Conservation (phyloP, 2,888 invertebrate genomes). For the Hipparchia semele region DNA sequence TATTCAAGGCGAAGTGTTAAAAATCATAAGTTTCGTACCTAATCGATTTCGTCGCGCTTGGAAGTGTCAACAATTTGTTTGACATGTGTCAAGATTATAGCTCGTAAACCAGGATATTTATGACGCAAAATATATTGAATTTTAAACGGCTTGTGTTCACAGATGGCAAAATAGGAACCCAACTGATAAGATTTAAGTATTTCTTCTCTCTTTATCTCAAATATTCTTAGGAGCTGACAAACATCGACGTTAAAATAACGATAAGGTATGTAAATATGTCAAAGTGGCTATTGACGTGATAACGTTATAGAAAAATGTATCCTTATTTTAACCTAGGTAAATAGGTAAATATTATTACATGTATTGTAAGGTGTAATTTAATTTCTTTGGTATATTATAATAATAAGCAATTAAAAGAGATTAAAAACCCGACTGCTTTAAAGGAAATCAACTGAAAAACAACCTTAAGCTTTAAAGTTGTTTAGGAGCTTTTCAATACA, state of each 20-base stretch:
- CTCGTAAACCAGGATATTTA: slow-evolving; percentile 68
- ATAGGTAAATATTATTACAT: no score
- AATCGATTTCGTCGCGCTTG: slow-evolving; percentile 60
- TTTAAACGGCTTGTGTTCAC: slow-evolving; percentile 59
- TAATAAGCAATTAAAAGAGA: no score
- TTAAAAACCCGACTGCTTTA: no score
- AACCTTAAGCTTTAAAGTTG: no score
- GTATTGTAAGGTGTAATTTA: no score
- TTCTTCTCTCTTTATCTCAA: slow-evolving; percentile 9
- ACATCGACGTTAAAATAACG: slow-evolving; percentile 35
- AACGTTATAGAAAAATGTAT: background rate
- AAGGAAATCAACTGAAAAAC: no score
- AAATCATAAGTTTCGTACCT: slow-evolving; percentile 52
- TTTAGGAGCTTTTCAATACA: no score
- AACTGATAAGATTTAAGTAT: slow-evolving; percentile 20
- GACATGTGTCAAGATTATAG: slow-evolving; percentile 69
- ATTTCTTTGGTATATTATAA: no score
- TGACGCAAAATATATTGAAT: slow-evolving; percentile 67
- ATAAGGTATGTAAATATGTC: background rate
- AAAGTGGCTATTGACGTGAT: background rate
- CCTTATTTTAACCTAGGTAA: no score
- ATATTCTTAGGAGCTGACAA: slow-evolving; percentile 25
- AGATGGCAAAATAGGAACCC: slow-evolving; percentile 33
- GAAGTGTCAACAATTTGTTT: slow-evolving; percentile 74
- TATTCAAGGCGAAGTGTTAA: slow-evolving; percentile 24